Conservation (phyloP, 2,888 invertebrate species). For the Pollenia angustigena region DNA sequence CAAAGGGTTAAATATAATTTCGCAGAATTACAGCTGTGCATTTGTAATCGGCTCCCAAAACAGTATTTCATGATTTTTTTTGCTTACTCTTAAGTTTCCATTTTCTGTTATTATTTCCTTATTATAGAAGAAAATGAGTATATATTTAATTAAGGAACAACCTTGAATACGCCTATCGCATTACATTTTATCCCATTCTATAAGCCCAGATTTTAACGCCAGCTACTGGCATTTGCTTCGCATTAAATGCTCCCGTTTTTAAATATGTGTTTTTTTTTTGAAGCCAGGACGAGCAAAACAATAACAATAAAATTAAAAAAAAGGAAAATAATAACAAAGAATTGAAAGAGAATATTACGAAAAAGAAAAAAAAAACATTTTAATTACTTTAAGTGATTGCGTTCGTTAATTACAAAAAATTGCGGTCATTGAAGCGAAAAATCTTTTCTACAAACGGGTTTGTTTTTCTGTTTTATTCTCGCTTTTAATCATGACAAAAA, state of each 20-base stretch:
- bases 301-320: conserved; percentile 4
- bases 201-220: not conserved
- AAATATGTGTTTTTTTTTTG: not conserved
- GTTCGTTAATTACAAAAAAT: conserved; percentile 74
- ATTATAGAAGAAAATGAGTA: not conserved
- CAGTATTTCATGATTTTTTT: not conserved
- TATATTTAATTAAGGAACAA: conserved; percentile 58
- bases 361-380: conserved; percentile 56
- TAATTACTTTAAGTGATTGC: conserved; percentile 76
- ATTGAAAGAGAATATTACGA: conserved; percentile 1
- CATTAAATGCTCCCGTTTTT: not conserved
- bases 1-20: no score
- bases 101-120: not conserved
- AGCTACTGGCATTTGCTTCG: not conserved
- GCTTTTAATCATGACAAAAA: conserved; percentile 34
- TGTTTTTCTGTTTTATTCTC: not conserved
- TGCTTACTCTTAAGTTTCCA: not conserved
- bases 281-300: conserved; percentile 2
- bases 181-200: not conserved
- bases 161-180: conserved; percentile 56
- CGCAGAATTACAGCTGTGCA: no score
- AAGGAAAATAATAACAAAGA: conserved; percentile 3
- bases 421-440: conserved; percentile 71
- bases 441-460: conserved; percentile 44
- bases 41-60: no score